Conservation (phyloP, 2,888 invertebrate genomes). For the Tyria jacobaeae region DNA sequence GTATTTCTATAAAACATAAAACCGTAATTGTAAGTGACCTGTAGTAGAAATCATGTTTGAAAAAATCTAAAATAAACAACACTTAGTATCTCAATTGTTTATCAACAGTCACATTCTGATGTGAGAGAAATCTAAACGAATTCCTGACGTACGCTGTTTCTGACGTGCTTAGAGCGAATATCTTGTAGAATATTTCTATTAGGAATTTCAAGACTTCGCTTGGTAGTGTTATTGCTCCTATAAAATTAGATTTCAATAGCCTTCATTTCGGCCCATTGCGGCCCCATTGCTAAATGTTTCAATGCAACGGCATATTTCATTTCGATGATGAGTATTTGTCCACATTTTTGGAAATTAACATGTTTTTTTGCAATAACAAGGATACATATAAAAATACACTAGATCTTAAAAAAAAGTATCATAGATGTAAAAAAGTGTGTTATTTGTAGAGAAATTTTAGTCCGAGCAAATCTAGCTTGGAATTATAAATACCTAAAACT, state of each 20-base stretch:
- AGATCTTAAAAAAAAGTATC: background rate
- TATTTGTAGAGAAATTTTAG: background rate
- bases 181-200: slow-evolving; percentile 4
- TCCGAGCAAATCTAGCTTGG: background rate
- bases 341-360: background rate
- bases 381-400: background rate
- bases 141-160: background rate
- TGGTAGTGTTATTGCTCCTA: background rate
- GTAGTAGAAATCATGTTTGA: background rate
- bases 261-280: slow-evolving; percentile 13
- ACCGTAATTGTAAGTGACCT: background rate
- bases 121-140: background rate
- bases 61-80: background rate
- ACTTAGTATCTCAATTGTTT: background rate
- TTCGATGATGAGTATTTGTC: background rate
- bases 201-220: slow-evolving; percentile 3
- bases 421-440: background rate
- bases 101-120: background rate
- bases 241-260: background rate
- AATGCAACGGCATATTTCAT: background rate
- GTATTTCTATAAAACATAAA: too few relatives aligned
- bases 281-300: slow-evolving; percentile 4
- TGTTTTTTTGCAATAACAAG: background rate
- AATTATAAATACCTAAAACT: background rate
- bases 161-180: background rate